Base-by-base conservation (phyloP, 2,888 invertebrate species). In the Acanthoscelides obtectus region DNA sequence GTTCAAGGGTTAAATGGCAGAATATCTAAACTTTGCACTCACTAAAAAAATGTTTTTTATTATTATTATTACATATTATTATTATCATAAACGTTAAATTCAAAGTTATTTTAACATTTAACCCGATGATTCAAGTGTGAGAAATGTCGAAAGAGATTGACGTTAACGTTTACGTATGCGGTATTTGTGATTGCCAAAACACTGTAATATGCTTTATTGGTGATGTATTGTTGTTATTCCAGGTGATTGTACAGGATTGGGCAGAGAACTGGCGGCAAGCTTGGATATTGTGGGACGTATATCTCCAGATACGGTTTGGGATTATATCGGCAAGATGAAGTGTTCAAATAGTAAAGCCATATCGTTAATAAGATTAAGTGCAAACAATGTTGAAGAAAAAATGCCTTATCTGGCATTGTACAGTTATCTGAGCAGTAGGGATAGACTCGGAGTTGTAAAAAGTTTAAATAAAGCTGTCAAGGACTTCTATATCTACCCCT, bases 241-340 rank as follows among this genome's bases (percentile, higher is more conserved):
- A 73, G 93, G 93, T 19, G 90, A 90, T 77, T 89, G 91, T 63
- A 83, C 87, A 27, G 91, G 92, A 75, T 86, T 94, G 22, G 89
- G 91, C 79, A 90, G 91, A 78, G 93, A 94, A 82, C 86, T 97
- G 63, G 92, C 93, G 3, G 88, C 91, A 69, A 92, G 93, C 72
- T 87, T 97, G 22, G 94, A 94, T 80, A 93, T 98, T 63, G 96
- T 97, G 19, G 98, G 98, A 0, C 89, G 98, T 79, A 97, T 98
- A 81, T 91, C 92, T 70, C 96, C 96, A 0, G 93, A 93, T 17
- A 95, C 94, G 17, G 96, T 94, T 5, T 97, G 96, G 95, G 96
- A 97, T 72, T 98, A 98, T 82, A 92, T 98, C 71, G 90, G 90
- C 63, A 96, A 97, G 86, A 94, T 97, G 87, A 94, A 94, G 81